A percentile compares a stretch with the other conserved stretches of the same genome.
These are phyloP conservation scores for Chaetodon auriga DNA, from an alignment of 2,113 vertebrate species.

Conservation along the genomic window DNA sequence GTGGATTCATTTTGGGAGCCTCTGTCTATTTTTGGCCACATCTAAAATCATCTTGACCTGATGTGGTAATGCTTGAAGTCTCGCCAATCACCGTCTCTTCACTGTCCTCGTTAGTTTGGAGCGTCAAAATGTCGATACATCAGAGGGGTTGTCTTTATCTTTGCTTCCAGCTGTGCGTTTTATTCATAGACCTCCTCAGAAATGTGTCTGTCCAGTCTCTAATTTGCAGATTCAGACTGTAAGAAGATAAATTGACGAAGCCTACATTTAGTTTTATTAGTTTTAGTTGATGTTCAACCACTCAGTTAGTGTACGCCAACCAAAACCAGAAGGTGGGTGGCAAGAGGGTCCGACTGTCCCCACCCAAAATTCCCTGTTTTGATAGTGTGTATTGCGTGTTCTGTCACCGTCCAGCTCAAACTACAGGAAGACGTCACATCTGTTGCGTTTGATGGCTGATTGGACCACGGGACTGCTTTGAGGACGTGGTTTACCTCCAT, in stretches of 20 bases:
- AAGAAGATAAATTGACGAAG: background rate
- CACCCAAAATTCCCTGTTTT: too few relatives aligned
- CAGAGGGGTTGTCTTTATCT: background rate
- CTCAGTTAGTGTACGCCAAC: too few relatives aligned
- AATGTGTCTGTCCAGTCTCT: background rate
- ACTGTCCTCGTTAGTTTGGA: background rate
- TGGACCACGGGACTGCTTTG: background rate
- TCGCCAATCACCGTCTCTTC: background rate
- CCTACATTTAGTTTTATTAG: too few relatives aligned
- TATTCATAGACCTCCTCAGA: background rate
- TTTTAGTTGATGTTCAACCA: too few relatives aligned
- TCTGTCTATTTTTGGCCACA: background rate
- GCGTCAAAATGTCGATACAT: background rate
- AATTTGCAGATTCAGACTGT: background rate
- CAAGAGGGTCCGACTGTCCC: too few relatives aligned
- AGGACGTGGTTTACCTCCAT: conserved; percentile 1
- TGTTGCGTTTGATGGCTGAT: background rate
- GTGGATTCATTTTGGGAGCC: background rate
- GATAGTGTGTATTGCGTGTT: too few relatives aligned
- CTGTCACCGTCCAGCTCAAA: too few relatives aligned
- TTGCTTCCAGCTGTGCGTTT: background rate
- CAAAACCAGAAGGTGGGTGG: too few relatives aligned
- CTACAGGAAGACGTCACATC: too few relatives aligned
- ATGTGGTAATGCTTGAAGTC: background rate
- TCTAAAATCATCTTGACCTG: background rate